Base-by-base conservation (phyloP, 2,888 invertebrate species). In the Pediacus dermestoides region DNA sequence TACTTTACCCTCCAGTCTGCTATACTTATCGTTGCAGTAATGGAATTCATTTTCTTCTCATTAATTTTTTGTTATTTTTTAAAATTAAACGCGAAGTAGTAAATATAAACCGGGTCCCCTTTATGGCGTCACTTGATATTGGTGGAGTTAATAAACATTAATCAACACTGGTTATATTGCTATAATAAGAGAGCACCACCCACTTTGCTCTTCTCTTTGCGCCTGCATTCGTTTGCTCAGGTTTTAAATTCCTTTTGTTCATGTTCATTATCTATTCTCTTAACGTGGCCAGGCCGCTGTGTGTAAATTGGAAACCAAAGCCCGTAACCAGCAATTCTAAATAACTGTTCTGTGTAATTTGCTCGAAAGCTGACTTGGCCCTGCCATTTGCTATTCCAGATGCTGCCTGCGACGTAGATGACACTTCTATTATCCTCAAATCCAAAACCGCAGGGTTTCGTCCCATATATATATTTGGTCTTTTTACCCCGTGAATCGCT, bases 241-340 rank as follows among this genome's bases (percentile, higher is more conserved):
- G 40, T 48, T 53, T 55, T 47, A 52, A 48, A 52, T 55, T 56
- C 41, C 55, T 52, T 56, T 53, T 53, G 53, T 57, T 50, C 47
- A 30, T 36, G 42, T 45, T 55, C 55, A 58, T 58, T 58, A 55
- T 50, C 56, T 48, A 53, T 56, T 51, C 56, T 48, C 48, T 50
- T 28, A 48, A 44, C 55, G 55, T 55, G 46, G 48, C 46, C 50
- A 37, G 46, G 41, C 46, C n/a, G 39, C 42, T 40, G 42, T 44
- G 52, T 48, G 55, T 47, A 55, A 54, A 56, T 54, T 56, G 52
- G 52, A 51, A 56, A 55, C 52, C 54, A 51, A 52, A 52, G 52
- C 39, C 51, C 50, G 46, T 44, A 53, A 48, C 45, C 44, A 37
- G 40, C 50, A 48, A 51, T 57, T 48, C 46, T 44, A 49, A 48